Percentiles rank a stretch among this genome's conserved stretches.
These are phyloP conservation scores for Lysandra bellargus DNA, from an alignment of 2,888 invertebrate genomes.

Conservation along the genomic window DNA sequence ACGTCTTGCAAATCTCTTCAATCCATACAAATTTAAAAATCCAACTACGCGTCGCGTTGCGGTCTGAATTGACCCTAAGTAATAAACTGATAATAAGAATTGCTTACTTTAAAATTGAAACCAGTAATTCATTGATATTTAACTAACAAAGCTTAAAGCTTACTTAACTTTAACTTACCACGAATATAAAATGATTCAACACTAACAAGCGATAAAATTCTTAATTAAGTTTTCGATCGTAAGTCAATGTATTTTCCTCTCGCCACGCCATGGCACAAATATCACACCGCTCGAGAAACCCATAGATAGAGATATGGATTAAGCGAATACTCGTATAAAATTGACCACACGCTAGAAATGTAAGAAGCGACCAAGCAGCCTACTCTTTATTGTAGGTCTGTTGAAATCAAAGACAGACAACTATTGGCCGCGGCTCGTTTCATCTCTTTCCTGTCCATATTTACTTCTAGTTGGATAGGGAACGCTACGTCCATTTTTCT, in stretches of 20 bases:
- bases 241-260: not conserved
- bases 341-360: no score
- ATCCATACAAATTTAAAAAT: no score
- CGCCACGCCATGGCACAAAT: slow-evolving; percentile 12
- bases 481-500: not conserved
- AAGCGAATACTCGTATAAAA: not conserved
- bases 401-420: not conserved
- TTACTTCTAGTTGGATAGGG: not conserved
- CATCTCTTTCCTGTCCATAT: not conserved
- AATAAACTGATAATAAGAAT: slow-evolving; percentile 1
- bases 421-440: not conserved
- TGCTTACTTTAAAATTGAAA: not conserved
- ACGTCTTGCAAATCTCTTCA: no score
- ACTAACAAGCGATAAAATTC: slow-evolving; percentile 22
- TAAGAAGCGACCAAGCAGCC: not conserved
- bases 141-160: not conserved
- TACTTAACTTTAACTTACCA: not conserved
- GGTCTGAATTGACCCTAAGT: no score
- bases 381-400: not conserved
- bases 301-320: not conserved
- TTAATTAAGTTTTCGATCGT: slow-evolving; percentile 6
- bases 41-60: no score
- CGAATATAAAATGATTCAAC: slow-evolving; percentile 11
- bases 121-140: not conserved
- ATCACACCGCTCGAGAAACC: not conserved